Evolutionary conservation across 1,140 invertebrate species (phyloP), one percentile per base, ranked within the genome.

Genomic region (Zeugodacus cucurbitae): DNA sequence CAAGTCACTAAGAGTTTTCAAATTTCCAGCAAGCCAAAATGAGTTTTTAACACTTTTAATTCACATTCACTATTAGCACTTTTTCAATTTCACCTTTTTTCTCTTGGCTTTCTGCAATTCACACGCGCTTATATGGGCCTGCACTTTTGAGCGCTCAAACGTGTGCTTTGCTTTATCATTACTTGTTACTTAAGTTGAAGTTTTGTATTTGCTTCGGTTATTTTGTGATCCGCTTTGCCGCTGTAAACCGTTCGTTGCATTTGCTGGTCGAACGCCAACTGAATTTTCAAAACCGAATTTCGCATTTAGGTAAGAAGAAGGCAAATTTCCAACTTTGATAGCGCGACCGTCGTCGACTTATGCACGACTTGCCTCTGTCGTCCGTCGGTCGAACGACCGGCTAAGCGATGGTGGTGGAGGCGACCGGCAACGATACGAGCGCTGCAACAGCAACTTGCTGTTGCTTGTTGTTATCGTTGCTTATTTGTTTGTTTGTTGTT

Each of bases 271-370:
- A 78, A 89, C 59, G 85, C 88, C 57, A 86, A 89, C 88, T 89
- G 88, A 89, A 89, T 89, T 89, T 89, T 89, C 48, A 89, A 89
- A 89, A 67, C 88, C 86, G 87, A 87, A 87, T 64, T 89, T 89
- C 88, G 62, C 82, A 87, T 87, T 87, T 89, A 78, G 70, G 86
- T 87, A 87, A 87, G 74, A 87, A 89, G 78, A 89, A 89, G 86
- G 88, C 88, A 89, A 89, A 89, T 89, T 89, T 87, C 88, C 88
- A 88, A 78, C 88, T 70, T 82, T 82, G 74, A 44, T 82, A 44
- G 74, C 74, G 74, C 74, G 74, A 82, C 74, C 74, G 74, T 82
- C 41, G 74, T 48, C 41, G 41, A 44, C 41, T 82, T 48, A 20
- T 26, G 58, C 8, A 59, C 74, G 74, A 44, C 22, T 82, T 82